Evolutionary conservation across 2,888 invertebrate genomes (phyloP).

Genomic region (Dendrolimus houi): DNA sequence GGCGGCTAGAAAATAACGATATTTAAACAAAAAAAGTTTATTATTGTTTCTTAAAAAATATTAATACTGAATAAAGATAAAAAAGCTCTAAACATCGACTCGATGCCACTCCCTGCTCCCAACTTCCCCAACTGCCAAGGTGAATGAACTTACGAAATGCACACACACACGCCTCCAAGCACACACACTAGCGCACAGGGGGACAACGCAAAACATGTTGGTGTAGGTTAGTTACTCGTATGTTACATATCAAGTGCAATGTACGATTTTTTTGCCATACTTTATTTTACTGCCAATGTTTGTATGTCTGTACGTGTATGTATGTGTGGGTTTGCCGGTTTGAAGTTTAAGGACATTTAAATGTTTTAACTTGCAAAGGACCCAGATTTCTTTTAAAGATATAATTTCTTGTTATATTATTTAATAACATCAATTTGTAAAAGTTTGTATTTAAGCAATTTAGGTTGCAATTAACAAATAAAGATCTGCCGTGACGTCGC

Average conservation of each 20-base stretch:
- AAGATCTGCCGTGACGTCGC: too few relatives aligned
- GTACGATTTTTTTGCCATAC: slow-evolving; percentile 25
- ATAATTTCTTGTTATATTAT: too few relatives aligned
- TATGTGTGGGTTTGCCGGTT: not conserved
- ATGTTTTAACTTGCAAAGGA: not conserved
- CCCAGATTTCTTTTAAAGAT: too few relatives aligned
- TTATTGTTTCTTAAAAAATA: too few relatives aligned
- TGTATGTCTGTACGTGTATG: not conserved
- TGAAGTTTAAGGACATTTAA: slow-evolving; percentile 1
- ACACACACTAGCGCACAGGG: slow-evolving; percentile 23
- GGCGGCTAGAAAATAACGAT: too few relatives aligned
- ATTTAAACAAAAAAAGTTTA: too few relatives aligned
- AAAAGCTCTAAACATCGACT: slow-evolving; percentile 18
- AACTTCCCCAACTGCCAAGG: slow-evolving; percentile 73
- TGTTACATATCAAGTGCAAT: slow-evolving; percentile 34
- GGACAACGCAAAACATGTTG: slow-evolving; percentile 46
- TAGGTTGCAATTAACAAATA: too few relatives aligned
- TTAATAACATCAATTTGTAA: too few relatives aligned
- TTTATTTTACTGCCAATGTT: slow-evolving; percentile 15
- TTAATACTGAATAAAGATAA: too few relatives aligned
- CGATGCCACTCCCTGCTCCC: slow-evolving; percentile 36
- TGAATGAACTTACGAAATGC: slow-evolving; percentile 74
- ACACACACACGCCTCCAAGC: slow-evolving; percentile 37
- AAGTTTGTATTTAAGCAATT: too few relatives aligned
- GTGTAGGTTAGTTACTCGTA: slow-evolving; percentile 50